Evolutionary conservation across 2,888 invertebrate genomes (phyloP), one percentile per base, ranked within the genome.

Genomic region (Stenotaenia linearis): DNA sequence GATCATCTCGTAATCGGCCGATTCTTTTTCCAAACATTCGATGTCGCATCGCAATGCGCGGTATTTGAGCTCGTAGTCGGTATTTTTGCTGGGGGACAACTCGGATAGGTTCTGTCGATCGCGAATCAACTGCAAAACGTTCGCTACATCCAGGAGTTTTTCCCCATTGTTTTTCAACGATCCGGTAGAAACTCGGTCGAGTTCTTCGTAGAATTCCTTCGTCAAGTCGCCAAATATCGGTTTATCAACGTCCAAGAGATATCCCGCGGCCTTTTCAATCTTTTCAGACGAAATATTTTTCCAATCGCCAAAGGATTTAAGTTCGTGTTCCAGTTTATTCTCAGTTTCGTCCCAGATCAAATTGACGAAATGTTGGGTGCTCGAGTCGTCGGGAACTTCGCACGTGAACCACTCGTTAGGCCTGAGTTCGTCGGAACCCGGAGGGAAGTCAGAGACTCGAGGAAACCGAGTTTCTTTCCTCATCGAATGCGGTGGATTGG

Each of bases 321-420:
- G 45, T 28, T 28, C 40, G 1, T 40, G 2, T 40, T 45, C 77
- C 25, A 77, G 15, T 77, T 77, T 28, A n/a, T 40, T 40, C 12
- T 45, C 69, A 7, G 78, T 61, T 78, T 78, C 78, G n/a, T 28
- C n/a, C 25, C 28, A 78, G 12, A 78, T 61, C 12, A 56, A 18
- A 32, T 56, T 12, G 30, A 78, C 32, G 30, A 78, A n/a, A 18
- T n/a, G 28, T 61, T 25, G 10, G 7, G 56, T 56, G 45, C 56
- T 12, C 21, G 56, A 30, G 21, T 78, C 35, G 18, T 12, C 5
- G 2, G 30, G 37, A 18, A 61, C 32, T 9, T 30, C 45, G 18
- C 21, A 25, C 21, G 30, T 23, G 18, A 78, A 40, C 78, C 56
- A 78, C n/a, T 78, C 56, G 3, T 61, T 23, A 4, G 32, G n/a